Conservation (phyloP, 2,797 vertebrate genomes). For the Anniella stebbinsi region DNA sequence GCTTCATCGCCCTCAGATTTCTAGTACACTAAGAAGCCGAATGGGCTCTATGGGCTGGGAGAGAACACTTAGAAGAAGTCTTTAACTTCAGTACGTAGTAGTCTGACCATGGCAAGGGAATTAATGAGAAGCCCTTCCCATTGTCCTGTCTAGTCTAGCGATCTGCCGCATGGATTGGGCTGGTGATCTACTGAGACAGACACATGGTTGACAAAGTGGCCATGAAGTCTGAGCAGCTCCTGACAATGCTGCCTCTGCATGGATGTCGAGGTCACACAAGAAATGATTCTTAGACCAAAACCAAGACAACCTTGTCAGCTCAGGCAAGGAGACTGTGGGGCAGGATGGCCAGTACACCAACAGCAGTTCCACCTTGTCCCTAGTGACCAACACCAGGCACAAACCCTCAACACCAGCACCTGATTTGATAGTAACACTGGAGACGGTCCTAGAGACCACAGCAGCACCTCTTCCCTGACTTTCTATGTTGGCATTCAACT, state of each 20-base stretch:
- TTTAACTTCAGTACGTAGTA: not conserved
- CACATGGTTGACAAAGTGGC: not conserved
- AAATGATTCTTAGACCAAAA: not conserved
- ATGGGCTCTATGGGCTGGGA: not conserved
- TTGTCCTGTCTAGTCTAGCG: not conserved
- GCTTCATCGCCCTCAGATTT: not conserved
- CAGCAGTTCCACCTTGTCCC: not conserved
- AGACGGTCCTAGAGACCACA: too few relatives aligned
- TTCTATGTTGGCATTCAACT: too few relatives aligned
- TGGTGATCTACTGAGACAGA: too few relatives aligned
- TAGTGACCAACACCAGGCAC: not conserved
- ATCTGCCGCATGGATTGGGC: not conserved
- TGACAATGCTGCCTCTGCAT: not conserved
- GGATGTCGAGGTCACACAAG: not conserved
- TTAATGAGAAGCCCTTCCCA: not conserved
- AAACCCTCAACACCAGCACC: not conserved
- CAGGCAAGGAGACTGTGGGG: not conserved
- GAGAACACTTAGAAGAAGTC: not conserved
- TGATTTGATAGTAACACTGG: not conserved
- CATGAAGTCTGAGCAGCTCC: not conserved
- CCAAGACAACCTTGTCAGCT: not conserved
- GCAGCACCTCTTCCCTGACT: too few relatives aligned
- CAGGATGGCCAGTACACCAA: not conserved
- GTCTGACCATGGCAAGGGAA: not conserved
- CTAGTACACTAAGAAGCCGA: not conserved